Conservation (phyloP, 1,140 invertebrate species). For the Mesaphorura yosii region DNA sequence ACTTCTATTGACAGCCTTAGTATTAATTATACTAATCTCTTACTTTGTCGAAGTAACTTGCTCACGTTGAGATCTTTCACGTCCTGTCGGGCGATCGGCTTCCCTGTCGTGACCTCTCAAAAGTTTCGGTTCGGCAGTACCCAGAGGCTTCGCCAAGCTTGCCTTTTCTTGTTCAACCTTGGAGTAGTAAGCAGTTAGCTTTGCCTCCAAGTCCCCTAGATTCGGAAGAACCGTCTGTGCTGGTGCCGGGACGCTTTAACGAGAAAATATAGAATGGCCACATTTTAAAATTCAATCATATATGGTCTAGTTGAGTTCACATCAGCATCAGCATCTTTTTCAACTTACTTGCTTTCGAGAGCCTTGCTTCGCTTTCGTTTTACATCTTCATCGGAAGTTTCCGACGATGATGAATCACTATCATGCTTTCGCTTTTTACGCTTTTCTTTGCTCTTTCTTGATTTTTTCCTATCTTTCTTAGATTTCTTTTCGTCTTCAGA, state of each 20-base stretch:
- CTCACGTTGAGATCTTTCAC: no score
- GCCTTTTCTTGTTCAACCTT: conserved; percentile 56
- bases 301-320: no score
- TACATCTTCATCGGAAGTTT: conserved; percentile 12
- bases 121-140: no score
- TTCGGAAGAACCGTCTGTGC: conserved; percentile 46
- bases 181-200: conserved; percentile 62
- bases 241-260: no score
- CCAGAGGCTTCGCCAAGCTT: no score
- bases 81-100: no score
- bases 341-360: not conserved
- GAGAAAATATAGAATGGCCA: no score
- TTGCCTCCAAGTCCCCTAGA: conserved; percentile 61
- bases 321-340: no score
- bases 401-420: conserved; percentile 17
- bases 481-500: conserved; percentile 12
- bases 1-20: no score
- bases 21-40: no score
- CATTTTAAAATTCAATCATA: not conserved
- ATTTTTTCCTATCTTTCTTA: conserved; percentile 25
- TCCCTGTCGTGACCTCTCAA: no score
- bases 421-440: conserved; percentile 19
- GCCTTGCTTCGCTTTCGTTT: conserved; percentile 10
- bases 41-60: no score
- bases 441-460: conserved; percentile 24